phyloP scores from a whole-genome alignment of 2,797 vertebrate genomes.

The Coendou prehensilis region DNA sequence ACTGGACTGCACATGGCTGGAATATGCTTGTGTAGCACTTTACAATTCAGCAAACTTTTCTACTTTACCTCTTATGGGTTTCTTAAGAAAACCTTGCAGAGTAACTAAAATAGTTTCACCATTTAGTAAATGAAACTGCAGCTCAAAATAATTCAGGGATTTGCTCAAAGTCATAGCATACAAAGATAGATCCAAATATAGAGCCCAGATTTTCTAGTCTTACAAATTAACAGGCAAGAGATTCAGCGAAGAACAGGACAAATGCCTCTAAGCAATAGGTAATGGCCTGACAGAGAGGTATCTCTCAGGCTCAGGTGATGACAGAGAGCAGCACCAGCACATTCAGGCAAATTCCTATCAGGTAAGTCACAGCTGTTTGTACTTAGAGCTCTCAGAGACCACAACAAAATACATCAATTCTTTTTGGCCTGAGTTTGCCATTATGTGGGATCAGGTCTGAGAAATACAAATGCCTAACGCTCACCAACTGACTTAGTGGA shows the following conservation, averaged over 20 bases:
- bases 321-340: not conserved
- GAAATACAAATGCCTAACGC: constrained; percentile 56
- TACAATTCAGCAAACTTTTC: not conserved
- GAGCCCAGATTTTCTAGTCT: constrained; percentile 36
- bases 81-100: constrained; percentile 61
- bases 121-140: constrained; percentile 66
- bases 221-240: not conserved
- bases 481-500: constrained; percentile 25
- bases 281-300: not conserved
- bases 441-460: not conserved
- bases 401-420: constrained; percentile 37
- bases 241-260: not conserved
- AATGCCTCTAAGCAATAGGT: not conserved
- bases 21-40: not conserved
- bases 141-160: constrained; percentile 62
- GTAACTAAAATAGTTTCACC: constrained; percentile 58
- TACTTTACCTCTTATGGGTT: constrained; percentile 44
- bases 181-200: constrained; percentile 67
- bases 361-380: constrained; percentile 25
- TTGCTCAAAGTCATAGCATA: constrained; percentile 67
- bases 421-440: constrained; percentile 25
- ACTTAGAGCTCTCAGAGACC: not conserved
- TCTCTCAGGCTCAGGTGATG: not conserved
- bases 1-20: not conserved
- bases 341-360: not conserved